Evolutionary conservation across 2,888 invertebrate genomes (phyloP).

Genomic region (Linnaemya vulpina): DNA sequence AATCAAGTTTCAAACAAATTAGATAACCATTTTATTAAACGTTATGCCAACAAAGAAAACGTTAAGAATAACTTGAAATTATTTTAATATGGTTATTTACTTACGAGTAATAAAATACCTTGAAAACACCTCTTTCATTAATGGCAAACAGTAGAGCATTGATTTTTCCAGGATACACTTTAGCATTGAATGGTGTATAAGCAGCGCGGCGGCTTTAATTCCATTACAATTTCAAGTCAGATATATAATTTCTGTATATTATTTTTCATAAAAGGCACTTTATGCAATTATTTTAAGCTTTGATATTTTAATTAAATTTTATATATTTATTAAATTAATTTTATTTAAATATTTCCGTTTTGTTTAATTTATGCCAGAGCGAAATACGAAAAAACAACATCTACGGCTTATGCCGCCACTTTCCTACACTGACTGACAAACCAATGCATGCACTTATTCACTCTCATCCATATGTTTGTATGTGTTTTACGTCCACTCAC

Average conservation of each 20-base stretch:
- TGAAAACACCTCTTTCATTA: not conserved
- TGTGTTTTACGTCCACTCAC: constrained; percentile 43
- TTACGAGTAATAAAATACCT: constrained; percentile 4
- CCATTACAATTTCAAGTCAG: constrained; percentile 1
- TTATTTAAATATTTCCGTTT: constrained; percentile 45
- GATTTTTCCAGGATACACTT: constrained; percentile 33
- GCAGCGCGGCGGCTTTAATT: not conserved
- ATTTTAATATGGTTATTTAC: not conserved
- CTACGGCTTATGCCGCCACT: constrained; percentile 52
- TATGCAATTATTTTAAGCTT: not conserved
- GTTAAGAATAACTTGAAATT: not conserved
- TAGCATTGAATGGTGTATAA: not conserved
- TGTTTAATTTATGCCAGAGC: constrained; percentile 37
- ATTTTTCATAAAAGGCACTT: constrained; percentile 42
- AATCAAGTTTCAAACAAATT: no score
- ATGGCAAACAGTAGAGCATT: constrained; percentile 3
- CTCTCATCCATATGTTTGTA: not conserved
- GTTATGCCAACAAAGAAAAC: not conserved
- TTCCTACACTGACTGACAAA: constrained; percentile 41
- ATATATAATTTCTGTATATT: not conserved
- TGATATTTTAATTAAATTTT: constrained; percentile 13
- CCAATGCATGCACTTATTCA: constrained; percentile 10
- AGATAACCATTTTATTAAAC: not conserved
- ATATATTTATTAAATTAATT: constrained; percentile 8
- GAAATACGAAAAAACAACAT: constrained; percentile 8